Percentiles rank a stretch among this genome's conserved stretches.
phyloP scores from a whole-genome alignment of 2,113 vertebrate genomes.

The Thinocorus orbignyianus region DNA sequence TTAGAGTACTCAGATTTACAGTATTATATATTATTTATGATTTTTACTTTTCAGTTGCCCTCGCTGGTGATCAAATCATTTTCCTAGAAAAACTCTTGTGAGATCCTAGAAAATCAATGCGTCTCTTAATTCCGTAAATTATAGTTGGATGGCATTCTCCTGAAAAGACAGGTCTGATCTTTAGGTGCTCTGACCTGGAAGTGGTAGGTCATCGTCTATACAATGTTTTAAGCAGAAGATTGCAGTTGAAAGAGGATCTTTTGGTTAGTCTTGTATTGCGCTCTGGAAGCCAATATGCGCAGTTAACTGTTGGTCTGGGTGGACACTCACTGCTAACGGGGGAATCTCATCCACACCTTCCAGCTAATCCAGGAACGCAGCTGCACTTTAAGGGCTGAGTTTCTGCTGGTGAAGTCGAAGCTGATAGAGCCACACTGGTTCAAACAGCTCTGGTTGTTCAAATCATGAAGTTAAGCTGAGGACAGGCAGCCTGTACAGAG shows the following conservation, averaged over 20 bases:
- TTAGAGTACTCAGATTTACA: not conserved
- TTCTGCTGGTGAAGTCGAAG: not conserved
- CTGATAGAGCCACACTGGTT: not conserved
- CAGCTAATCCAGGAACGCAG: not conserved
- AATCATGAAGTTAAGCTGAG: not conserved
- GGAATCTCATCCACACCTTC: not conserved
- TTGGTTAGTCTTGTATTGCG: not conserved
- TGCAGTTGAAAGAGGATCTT: not conserved
- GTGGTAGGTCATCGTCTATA: not conserved
- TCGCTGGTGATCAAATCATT: not conserved
- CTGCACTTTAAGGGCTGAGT: not conserved
- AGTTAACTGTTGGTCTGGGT: not conserved
- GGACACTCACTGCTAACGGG: rapidly evolving
- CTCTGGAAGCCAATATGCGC: not conserved
- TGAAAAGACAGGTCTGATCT: not conserved
- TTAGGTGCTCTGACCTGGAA: not conserved
- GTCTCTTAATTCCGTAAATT: no score
- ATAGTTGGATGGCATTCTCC: not conserved
- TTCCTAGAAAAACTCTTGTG: not conserved
- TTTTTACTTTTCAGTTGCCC: not conserved
- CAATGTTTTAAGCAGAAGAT: not conserved
- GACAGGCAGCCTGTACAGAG: not conserved
- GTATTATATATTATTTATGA: not conserved
- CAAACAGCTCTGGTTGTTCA: not conserved
- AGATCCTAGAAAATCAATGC: not conserved